These are phyloP conservation scores for human DNA, from an alignment of 2,113 vertebrate genomes.

Conservation along the genomic window GRCh38 chr14:73439501-73440000, in stretches of 20 bases:
- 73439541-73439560: constrained; percentile 26
- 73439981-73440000: neutral
- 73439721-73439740: neutral
- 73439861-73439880: neutral
- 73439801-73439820: neutral
- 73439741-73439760: neutral
- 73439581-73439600: constrained; percentile 31
- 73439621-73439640: constrained; percentile 4
- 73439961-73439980: constrained; percentile 6
- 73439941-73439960: neutral
- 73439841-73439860: constrained; percentile 22
- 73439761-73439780: too few relatives aligned
- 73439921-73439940: constrained; percentile 19
- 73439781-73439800: neutral
- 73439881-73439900: neutral
- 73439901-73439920: neutral
- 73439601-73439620: constrained; percentile 14
- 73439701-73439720: neutral
- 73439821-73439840: neutral
- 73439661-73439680: constrained; percentile 8
- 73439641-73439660: neutral
- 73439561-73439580: constrained; percentile 30
- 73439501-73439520: constrained; percentile 36
- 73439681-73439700: constrained; percentile 22
- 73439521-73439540: neutral